Evolutionary conservation across 2,113 vertebrate genomes (phyloP), one percentile per base, ranked within the genome.

Genomic region (Pangasianodon hypophthalmus): DNA sequence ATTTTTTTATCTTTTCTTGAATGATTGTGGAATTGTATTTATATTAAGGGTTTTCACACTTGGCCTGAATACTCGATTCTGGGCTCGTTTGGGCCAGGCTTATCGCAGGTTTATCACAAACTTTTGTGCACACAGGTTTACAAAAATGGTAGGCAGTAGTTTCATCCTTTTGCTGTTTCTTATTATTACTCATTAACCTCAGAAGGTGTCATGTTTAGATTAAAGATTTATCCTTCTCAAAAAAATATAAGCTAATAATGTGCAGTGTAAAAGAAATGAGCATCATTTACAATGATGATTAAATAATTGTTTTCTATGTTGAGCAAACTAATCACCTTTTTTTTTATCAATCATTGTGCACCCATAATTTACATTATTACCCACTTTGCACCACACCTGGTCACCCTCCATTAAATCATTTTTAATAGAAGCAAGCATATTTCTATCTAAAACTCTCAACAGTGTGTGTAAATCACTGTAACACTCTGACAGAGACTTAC

Each of bases 401-500:
- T 6, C 44, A 26, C 21, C 1, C 77, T 13, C 77, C 6, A 52
- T 52, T 9, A n/a, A n/a, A n/a, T 54, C 58, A 58, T n/a, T 4
- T 6, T 62, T 6, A 60, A 56, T 6, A 58, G 18, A 50, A 54
- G 0, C 18, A 8, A 56, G 54, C 8, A 29, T 52, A 46, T 54
- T 24, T 13, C 16, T 46, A 56, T 71, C 19, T 58, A 60, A 46
- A 60, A 50, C 11, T 85, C 19, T 71, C 80, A 50, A 1, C 58
- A 19, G 11, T 29, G 11, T 71, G 75, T 69, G 37, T 69, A 29
- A 9, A 6, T 32, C 21, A 48, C 3, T 44, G 58, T n/a, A 56
- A 18, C 4, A 0, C 18, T 58, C 24, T 13, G n/a, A 56, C 48
- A n/a, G 13, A 80, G 16, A 93, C 98, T 97, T 94, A 99, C 98